Conservation (phyloP, 2,888 invertebrate genomes). For the Ormyrus rosae region DNA sequence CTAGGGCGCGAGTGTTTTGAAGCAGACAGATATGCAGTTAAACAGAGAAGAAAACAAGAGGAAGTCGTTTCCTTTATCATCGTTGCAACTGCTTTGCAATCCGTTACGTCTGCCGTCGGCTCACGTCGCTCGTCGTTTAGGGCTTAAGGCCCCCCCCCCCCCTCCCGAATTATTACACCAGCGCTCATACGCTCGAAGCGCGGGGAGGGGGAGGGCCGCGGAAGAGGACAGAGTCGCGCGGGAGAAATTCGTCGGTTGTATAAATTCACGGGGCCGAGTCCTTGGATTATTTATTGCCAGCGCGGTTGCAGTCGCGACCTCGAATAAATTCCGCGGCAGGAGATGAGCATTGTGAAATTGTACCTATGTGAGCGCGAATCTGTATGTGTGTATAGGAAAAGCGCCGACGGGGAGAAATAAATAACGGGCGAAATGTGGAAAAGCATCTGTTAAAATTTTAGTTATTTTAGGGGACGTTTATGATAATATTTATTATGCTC, state of each 20-base stretch:
- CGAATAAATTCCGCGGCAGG: conserved; percentile 43
- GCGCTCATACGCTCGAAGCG: too few species aligned
- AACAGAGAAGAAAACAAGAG: neutral
- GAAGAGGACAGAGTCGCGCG: neutral
- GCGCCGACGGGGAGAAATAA: conserved; percentile 31
- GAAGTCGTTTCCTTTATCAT: conserved; percentile 13
- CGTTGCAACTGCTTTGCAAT: conserved; percentile 14
- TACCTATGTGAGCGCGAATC: neutral
- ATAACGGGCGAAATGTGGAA: conserved; percentile 37
- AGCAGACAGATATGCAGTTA: neutral
- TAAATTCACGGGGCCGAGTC: conserved; percentile 35
- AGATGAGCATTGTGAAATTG: conserved; percentile 49
- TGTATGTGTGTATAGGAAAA: conserved; percentile 15
- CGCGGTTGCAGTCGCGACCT: neutral
- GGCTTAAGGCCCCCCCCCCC: conserved; percentile 4
- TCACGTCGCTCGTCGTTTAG: conserved; percentile 9
- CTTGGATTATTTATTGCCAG: conserved; percentile 47
- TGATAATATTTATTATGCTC: conserved; percentile 39
- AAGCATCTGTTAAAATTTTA: conserved; percentile 51
- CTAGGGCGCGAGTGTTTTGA: conserved; percentile 3
- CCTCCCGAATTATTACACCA: conserved; percentile 26
- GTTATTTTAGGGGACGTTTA: conserved; percentile 45
- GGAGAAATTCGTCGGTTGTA: conserved; percentile 32
- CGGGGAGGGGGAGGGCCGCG: neutral
- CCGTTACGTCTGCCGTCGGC: conserved; percentile 10